A percentile compares a stretch with the other conserved stretches of the same genome.
These are phyloP conservation scores for Muscina levida DNA, from an alignment of 2,888 invertebrate species.

Conservation along the genomic window DNA sequence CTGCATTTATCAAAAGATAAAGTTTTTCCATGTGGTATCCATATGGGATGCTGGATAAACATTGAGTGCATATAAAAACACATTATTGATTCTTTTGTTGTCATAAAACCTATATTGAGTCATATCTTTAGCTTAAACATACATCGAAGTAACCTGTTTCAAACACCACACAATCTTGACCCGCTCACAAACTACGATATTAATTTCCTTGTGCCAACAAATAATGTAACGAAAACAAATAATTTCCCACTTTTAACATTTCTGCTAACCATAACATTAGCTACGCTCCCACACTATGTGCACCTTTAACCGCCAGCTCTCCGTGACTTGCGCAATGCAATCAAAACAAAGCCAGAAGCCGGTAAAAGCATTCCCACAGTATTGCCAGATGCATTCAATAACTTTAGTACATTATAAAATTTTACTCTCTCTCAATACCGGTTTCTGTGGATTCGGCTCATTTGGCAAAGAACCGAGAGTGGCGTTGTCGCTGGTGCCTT, in stretches of 20 bases:
- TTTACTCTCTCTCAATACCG: slow-evolving; percentile 48
- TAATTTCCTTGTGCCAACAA: background rate
- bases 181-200: no score
- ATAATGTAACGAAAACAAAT: no score
- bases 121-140: no score
- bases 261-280: slow-evolving; percentile 40
- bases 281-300: background rate
- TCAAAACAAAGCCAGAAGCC: slow-evolving; percentile 66
- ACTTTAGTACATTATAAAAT: slow-evolving; percentile 55
- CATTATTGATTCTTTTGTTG: no score
- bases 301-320: background rate
- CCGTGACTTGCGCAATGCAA: slow-evolving; percentile 57
- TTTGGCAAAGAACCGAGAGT: slow-evolving; percentile 51
- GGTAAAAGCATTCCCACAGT: slow-evolving; percentile 64
- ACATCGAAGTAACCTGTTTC: no score
- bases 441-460: slow-evolving; percentile 50
- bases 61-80: no score
- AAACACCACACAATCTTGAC: no score
- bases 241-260: background rate
- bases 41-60: no score
- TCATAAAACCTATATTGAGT: no score
- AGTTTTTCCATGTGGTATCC: no score
- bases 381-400: slow-evolving; percentile 44
- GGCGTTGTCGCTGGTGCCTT: slow-evolving; percentile 28
- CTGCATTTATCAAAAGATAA: no score